Conservation (phyloP, 2,797 vertebrate species). For the Falco peregrinus region DNA sequence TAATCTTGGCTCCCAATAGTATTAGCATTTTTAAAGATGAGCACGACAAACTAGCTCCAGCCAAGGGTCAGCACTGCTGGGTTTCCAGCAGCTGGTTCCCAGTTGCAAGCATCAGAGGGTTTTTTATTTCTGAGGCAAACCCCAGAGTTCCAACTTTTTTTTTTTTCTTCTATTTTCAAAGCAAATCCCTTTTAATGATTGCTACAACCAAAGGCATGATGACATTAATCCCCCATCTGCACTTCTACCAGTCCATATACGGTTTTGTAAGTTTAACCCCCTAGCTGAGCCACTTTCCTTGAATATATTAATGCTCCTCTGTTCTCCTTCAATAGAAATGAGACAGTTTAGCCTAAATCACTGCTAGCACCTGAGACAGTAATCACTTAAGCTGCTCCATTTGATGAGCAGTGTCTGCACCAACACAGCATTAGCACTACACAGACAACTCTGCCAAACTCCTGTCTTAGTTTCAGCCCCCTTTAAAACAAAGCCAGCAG, state of each 20-base stretch:
- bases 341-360: neutral
- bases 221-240: neutral
- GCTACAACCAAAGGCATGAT: neutral
- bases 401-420: neutral
- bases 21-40: neutral
- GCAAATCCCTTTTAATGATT: neutral
- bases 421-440: neutral
- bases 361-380: neutral
- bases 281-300: neutral
- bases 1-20: fast-evolving
- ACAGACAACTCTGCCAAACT: neutral
- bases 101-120: neutral
- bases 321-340: neutral
- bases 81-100: neutral
- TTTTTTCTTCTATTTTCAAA: neutral
- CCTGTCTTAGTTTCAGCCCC: no score
- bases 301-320: neutral
- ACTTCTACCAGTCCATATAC: neutral
- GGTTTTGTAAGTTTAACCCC: neutral
- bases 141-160: neutral
- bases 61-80: neutral
- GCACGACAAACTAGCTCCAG: neutral
- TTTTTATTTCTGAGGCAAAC: neutral
- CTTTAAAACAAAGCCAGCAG: neutral
- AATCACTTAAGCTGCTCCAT: neutral